A percentile compares a stretch with the other conserved stretches of the same genome.
These are phyloP conservation scores for Drosophila prosaltans DNA, from an alignment of 1,140 invertebrate genomes.

Conservation along the genomic window DNA sequence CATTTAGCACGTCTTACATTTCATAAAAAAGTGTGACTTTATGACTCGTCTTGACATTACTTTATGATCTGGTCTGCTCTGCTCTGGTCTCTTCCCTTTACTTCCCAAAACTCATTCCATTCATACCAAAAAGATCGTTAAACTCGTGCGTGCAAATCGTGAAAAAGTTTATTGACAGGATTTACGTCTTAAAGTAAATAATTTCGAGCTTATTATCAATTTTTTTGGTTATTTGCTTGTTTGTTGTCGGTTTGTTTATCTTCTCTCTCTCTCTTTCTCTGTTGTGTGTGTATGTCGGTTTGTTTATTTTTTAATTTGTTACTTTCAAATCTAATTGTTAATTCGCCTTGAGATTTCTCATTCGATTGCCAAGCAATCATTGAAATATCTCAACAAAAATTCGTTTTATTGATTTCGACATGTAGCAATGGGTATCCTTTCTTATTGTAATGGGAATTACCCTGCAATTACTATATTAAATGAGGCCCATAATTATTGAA, in stretches of 20 bases:
- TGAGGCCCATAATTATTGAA: constrained; percentile 48
- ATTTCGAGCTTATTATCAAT: constrained; percentile 40
- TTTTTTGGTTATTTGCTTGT: constrained; percentile 30
- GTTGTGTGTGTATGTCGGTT: no score
- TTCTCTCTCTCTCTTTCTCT: no score
- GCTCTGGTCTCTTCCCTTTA: background rate
- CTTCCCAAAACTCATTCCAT: constrained; percentile 24
- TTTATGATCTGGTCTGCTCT: constrained; percentile 24
- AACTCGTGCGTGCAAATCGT: constrained; percentile 53
- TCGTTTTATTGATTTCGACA: constrained; percentile 45
- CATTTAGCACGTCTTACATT: constrained; percentile 61
- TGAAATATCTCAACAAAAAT: constrained; percentile 32
- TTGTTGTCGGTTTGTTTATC: background rate
- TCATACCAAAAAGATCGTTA: constrained; percentile 51
- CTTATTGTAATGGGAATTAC: constrained; percentile 19
- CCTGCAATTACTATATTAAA: constrained; percentile 51
- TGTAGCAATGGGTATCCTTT: constrained; percentile 41
- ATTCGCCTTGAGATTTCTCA: constrained; percentile 42
- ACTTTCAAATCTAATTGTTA: constrained; percentile 49
- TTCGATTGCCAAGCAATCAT: constrained; percentile 13
- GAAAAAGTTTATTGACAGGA: constrained; percentile 71
- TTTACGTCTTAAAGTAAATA: constrained; percentile 56
- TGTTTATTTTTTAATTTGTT: constrained; percentile 46
- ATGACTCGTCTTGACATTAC: constrained; percentile 34
- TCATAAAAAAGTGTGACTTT: constrained; percentile 52